A percentile compares a stretch with the other conserved stretches of the same genome.
Conservation (phyloP, 2,113 vertebrate genomes). For the Plotosus lineatus region DNA sequence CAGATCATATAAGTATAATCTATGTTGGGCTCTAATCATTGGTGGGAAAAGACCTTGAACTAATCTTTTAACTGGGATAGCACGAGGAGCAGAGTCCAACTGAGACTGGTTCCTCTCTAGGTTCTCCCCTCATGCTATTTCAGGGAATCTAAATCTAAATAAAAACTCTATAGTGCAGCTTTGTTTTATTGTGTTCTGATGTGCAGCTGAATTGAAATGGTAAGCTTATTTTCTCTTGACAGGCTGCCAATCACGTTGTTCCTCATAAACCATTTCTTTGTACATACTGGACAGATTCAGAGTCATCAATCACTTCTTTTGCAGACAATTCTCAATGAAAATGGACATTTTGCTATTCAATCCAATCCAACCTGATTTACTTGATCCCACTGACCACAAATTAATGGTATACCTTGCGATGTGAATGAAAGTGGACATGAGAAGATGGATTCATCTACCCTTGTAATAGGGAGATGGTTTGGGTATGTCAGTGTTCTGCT, state of each 20-base stretch:
- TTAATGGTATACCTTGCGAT: conserved; percentile 35
- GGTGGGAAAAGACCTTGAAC: not conserved
- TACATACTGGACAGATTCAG: conserved; percentile 23
- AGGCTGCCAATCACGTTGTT: not conserved
- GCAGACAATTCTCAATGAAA: conserved; percentile 25
- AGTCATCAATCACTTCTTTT: conserved; percentile 6
- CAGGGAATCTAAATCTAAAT: not conserved
- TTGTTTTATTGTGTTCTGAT: not conserved
- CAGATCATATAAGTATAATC: not conserved
- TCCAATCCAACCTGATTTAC: conserved; percentile 37
- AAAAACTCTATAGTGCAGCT: not conserved
- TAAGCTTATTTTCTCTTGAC: conserved; percentile 9
- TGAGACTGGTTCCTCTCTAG: not conserved
- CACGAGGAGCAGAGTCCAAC: not conserved
- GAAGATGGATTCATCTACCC: conserved; percentile 41
- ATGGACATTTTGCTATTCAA: conserved; percentile 14
- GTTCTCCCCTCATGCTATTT: not conserved
- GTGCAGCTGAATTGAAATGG: not conserved
- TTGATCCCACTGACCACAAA: conserved; percentile 33
- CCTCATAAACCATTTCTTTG: conserved; percentile 1
- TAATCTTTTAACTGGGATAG: not conserved
- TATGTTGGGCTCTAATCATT: not conserved
- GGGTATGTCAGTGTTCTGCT: conserved; percentile 17
- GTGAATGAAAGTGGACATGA: conserved; percentile 45
- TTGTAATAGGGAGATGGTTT: conserved; percentile 38